Evolutionary conservation across 1,140 invertebrate genomes (phyloP), one percentile per base, ranked within the genome.

Genomic region (Drosophila melanica): DNA sequence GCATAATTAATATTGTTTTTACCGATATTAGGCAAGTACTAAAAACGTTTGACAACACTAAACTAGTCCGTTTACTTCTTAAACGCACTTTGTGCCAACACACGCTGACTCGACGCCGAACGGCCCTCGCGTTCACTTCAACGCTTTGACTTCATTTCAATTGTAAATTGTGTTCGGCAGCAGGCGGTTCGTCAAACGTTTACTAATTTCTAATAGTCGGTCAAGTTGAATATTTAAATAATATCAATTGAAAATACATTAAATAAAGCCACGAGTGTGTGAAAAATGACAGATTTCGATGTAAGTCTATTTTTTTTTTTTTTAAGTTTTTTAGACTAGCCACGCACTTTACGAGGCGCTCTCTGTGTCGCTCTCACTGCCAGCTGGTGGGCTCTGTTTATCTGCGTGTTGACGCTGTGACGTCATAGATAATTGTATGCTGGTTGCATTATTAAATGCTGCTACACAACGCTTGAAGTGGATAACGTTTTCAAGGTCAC

Each of bases 111-210:
- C 11, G 65, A 50, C 78, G 53, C 47, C 44, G 20, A 45, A 70
- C 20, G 45, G 75, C 20, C 55, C 62, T 71, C 60, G 78, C 53
- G 47, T 68, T 64, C 41, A 14, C 57, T 87, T 45, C 67, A 64
- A 23, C 60, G 75, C 75, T 76, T 60, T 65, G 60, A 82, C 84
- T 86, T 86, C 75, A 82, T 87, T 86, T 82, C 79, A 86, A 82
- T 86, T 86, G 79, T 67, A 82, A 86, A 86, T 69, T 68, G 68
- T 59, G 51, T 60, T 35, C 59, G 47, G 48, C 48, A 8, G 50
- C 82, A 81, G 64, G 64, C 79, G 82, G 67, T 78, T 67, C 42
- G 44, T 74, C 63, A 80, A 74, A 75, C 55, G 44, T 44, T 68
- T 67, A 33, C 44, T 63, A 12, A 44, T 58, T 58, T 48, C 18